phyloP scores from a whole-genome alignment of 1,140 invertebrate genomes.

The Lasaia peninsularis region DNA sequence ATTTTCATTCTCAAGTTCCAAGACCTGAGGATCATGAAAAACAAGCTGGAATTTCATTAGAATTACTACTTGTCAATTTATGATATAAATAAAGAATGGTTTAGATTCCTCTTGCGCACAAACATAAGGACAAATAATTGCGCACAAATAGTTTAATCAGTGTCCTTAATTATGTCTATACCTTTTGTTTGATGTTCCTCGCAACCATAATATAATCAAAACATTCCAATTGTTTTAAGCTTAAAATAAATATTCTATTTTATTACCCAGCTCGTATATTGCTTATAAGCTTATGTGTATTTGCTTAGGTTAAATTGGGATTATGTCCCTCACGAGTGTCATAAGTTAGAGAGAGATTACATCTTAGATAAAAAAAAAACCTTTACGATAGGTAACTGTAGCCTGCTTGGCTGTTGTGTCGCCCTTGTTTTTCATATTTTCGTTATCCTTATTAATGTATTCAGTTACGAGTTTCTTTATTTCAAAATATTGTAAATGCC shows the following conservation, averaged over 20 bases:
- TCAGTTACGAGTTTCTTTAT: not conserved
- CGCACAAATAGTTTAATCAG: not conserved
- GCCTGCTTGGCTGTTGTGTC: not conserved
- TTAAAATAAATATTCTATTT: constrained; percentile 10
- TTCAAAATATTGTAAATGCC: not conserved
- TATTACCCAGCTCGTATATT: not conserved
- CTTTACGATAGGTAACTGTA: not conserved
- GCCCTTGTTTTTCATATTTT: not conserved
- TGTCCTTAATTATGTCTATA: not conserved
- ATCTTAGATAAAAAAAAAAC: not conserved
- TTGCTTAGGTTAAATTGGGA: constrained; percentile 1
- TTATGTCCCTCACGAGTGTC: not conserved
- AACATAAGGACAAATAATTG: not conserved
- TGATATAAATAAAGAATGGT: not conserved
- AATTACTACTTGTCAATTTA: too few species aligned
- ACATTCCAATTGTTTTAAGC: constrained; percentile 14
- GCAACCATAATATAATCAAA: not conserved
- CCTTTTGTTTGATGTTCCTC: not conserved
- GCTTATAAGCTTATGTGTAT: not conserved
- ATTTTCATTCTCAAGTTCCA: too few species aligned
- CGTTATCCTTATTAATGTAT: not conserved
- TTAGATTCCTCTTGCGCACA: not conserved
- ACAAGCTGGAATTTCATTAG: too few species aligned
- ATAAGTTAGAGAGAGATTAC: constrained; percentile 2
- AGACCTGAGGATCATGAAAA: too few species aligned